Percentiles rank a stretch among this genome's conserved stretches.
Conservation (phyloP, 2,888 invertebrate species). For the Leucophora obtusa region DNA sequence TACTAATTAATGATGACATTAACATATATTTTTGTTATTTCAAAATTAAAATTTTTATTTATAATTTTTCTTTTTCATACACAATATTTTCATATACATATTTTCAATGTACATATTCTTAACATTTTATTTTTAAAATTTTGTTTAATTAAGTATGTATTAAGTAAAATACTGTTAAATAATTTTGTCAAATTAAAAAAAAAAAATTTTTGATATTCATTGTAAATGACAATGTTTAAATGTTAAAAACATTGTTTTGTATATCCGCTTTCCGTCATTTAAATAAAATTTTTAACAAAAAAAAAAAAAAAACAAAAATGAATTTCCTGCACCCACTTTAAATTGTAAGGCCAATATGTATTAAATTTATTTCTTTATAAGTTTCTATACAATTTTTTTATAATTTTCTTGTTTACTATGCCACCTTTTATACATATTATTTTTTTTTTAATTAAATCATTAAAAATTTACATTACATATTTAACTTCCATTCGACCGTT, state of each 20-base stretch:
- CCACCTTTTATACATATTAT: background rate
- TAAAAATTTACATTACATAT: background rate
- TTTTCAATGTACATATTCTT: background rate
- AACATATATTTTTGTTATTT: conserved; percentile 8
- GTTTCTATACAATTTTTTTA: background rate
- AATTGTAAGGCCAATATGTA: background rate
- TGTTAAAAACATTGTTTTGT: background rate
- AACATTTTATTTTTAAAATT: background rate
- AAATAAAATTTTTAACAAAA: background rate
- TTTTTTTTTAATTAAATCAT: background rate
- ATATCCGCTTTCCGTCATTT: background rate
- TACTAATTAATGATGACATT: conserved; percentile 37
- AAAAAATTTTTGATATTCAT: background rate
- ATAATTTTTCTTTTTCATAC: background rate
- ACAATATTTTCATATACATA: background rate
- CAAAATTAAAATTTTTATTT: background rate
- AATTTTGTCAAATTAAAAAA: no score
- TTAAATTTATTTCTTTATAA: background rate
- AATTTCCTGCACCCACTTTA: background rate
- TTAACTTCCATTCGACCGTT: background rate
- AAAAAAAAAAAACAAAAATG: no score
- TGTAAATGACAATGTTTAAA: conserved; percentile 1
- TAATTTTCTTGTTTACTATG: background rate
- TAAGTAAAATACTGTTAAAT: background rate
- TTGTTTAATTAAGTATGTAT: background rate